Evolutionary conservation across 2,797 vertebrate genomes (phyloP).

Genomic region (Amazonetta brasiliensis): DNA sequence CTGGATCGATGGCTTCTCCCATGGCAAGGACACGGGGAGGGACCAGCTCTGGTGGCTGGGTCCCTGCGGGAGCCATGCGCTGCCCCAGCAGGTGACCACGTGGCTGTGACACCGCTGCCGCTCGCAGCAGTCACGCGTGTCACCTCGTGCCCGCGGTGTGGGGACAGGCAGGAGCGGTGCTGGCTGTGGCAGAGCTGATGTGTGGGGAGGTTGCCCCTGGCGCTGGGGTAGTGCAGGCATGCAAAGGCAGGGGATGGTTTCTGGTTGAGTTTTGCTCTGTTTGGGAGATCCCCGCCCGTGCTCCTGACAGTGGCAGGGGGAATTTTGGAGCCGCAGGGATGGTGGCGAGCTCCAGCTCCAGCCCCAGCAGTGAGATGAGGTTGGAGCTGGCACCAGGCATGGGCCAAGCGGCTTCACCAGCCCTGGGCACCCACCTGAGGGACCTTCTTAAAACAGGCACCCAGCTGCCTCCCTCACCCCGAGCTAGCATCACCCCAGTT

Average conservation of each 20-base stretch:
- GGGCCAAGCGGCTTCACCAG: background rate
- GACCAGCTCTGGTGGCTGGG: background rate
- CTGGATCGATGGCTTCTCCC: background rate
- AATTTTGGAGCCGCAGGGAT: background rate
- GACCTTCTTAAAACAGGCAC: background rate
- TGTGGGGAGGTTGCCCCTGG: accelerated
- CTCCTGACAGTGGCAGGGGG: accelerated
- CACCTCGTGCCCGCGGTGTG: background rate
- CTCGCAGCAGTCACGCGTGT: background rate
- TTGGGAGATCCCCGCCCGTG: background rate
- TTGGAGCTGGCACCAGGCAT: accelerated
- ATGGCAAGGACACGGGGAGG: background rate
- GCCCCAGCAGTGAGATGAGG: background rate
- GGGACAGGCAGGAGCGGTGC: background rate
- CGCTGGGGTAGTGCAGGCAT: background rate
- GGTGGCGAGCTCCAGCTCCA: background rate
- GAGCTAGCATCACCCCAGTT: background rate
- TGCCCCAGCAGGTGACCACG: background rate
- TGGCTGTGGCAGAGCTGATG: background rate
- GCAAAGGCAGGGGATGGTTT: background rate
- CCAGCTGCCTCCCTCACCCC: background rate
- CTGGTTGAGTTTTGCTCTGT: accelerated
- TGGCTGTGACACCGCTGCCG: accelerated
- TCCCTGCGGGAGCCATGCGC: background rate
- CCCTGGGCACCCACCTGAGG: background rate